Base-by-base conservation (phyloP, 2,888 invertebrate species). In the Leucania comma region DNA sequence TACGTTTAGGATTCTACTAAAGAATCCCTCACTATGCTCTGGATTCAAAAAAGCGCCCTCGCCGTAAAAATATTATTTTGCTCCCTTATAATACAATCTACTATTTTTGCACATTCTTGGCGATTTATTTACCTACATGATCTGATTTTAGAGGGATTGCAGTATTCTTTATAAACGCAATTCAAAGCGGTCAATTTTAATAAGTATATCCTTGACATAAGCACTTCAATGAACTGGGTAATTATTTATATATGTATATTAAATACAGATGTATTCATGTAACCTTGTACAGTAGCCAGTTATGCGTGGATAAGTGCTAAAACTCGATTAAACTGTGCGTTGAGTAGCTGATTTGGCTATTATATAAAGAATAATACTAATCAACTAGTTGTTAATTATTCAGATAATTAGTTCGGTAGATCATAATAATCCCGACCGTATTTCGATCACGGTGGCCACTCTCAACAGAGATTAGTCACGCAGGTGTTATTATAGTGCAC, bases 201-300 rank as follows among this genome's bases (percentile, higher is more conserved):
- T 38, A 14, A 46, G 32, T 38, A 0, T 3, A 51, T 5, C 51
- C 61, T 53, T 75, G 62, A 32, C 38, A 68, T 24, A 50, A 20
- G 53, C 26, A 46, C 63, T 50, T 54, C 17, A 63, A 26, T 68
- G 42, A 63, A 68, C 48, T 8, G 22, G 3, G 48, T 63, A 24
- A 46, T 46, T 51, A 50, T 24, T 26, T 26, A 35, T 60, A 20
- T 29, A 46, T 60, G 48, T 51, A 54, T 54, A 59, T 24, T 35
- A 14, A n/a, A n/a, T n/a, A 48, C 58, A 29, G 10, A 46, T 74
- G 29, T 53, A 46, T 74, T n/a, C 48, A 67, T 3, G 2, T 61
- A 57, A 48, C 57, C 74, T 74, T 67, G 75, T 29, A 42, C 20
- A 24, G 17, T 12, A 50, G 38, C 1, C 42, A 72, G 26, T 60